A percentile compares a stretch with the other conserved stretches of the same genome.
phyloP scores from a whole-genome alignment of 2,888 invertebrate genomes.

The Leptogaster cylindrica region DNA sequence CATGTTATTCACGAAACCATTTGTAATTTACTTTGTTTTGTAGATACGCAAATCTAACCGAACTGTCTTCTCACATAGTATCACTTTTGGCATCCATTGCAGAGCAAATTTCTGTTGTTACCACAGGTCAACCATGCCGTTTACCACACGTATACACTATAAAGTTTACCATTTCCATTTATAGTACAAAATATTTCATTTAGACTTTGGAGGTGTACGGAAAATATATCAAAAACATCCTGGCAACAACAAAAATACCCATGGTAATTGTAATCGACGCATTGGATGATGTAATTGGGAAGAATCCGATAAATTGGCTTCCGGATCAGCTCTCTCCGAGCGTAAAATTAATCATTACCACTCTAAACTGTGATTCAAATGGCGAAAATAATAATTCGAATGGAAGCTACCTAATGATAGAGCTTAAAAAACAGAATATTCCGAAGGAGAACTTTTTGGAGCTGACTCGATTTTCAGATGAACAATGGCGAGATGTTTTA shows the following conservation, averaged over 20 bases:
- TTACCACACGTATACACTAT: too few relatives aligned
- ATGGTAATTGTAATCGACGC: conserved; percentile 79
- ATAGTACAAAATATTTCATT: not conserved
- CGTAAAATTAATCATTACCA: conserved; percentile 73
- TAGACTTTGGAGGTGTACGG: conserved; percentile 76
- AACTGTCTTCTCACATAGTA: conserved; percentile 56
- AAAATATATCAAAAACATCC: conserved; percentile 62
- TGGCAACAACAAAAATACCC: conserved; percentile 62
- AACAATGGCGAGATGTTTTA: conserved; percentile 60
- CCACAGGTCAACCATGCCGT: not conserved
- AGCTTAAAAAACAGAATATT: conserved; percentile 51
- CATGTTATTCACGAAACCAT: too few relatives aligned
- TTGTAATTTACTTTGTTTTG: too few relatives aligned
- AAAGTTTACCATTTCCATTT: not conserved
- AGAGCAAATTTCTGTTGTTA: conserved; percentile 71
- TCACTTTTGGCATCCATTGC: conserved; percentile 74
- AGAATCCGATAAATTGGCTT: conserved; percentile 72
- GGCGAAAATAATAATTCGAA: conserved; percentile 8
- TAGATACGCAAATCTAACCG: conserved; percentile 58
- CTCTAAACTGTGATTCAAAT: not conserved
- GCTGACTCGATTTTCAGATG: conserved; percentile 56
- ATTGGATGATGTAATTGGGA: conserved; percentile 67
- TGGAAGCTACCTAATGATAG: conserved; percentile 48
- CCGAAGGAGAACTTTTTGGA: conserved; percentile 57
- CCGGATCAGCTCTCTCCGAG: conserved; percentile 75